These are phyloP conservation scores for Crotalus helleri DNA, from an alignment of 2,113 vertebrate species.

Conservation along the genomic window DNA sequence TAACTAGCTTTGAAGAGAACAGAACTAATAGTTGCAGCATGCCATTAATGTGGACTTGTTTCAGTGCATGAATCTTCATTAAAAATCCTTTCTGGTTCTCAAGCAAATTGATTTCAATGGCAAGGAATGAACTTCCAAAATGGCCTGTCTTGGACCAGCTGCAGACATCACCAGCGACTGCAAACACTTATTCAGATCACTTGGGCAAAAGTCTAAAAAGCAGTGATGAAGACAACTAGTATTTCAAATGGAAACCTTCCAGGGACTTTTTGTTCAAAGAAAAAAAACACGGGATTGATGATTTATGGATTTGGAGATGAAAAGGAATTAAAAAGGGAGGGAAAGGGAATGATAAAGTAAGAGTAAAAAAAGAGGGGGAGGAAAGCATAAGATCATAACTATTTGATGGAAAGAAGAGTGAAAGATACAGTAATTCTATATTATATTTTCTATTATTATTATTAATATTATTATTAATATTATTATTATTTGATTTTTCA, in stretches of 20 bases:
- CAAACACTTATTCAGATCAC: neutral
- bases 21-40: neutral
- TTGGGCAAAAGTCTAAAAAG: neutral
- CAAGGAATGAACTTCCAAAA: conserved; percentile 1
- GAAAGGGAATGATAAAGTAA: neutral
- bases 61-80: neutral
- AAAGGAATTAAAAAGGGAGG: neutral
- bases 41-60: conserved; percentile 8
- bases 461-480: no score
- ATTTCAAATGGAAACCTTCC: neutral
- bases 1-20: conserved; percentile 17
- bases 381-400: neutral
- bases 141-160: neutral
- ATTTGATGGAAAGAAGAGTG: neutral
- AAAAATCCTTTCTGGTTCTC: neutral
- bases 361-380: neutral
- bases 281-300: neutral
- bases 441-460: neutral
- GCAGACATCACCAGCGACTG: neutral
- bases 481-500: neutral
- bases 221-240: neutral
- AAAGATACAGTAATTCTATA: neutral
- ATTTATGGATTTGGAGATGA: neutral
- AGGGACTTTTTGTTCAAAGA: neutral
- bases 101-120: conserved; percentile 11